These are phyloP conservation scores for Druon quercuslanigerum DNA, from an alignment of 1,140 invertebrate species.

Conservation along the genomic window DNA sequence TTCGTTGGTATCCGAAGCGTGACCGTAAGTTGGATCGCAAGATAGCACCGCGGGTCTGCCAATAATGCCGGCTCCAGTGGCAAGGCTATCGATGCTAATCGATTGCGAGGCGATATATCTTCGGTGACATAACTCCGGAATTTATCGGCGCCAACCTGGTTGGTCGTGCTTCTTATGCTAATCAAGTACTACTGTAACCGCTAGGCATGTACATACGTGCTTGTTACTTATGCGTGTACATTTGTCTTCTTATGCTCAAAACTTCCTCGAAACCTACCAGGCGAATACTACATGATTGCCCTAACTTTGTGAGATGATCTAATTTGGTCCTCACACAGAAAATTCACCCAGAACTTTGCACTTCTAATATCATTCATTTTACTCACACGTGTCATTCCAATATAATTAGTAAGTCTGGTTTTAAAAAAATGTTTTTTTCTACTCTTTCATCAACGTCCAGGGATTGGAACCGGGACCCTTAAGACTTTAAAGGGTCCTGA, in stretches of 20 bases:
- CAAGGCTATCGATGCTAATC: slow-evolving; percentile 66
- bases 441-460: no score
- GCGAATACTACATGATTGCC: slow-evolving; percentile 11
- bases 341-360: not conserved
- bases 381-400: not conserved
- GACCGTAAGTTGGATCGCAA: slow-evolving; percentile 55
- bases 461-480: no score
- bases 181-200: slow-evolving; percentile 61
- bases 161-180: slow-evolving; percentile 60
- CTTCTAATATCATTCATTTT: slow-evolving; percentile 1
- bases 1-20: slow-evolving; percentile 51
- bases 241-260: not conserved
- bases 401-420: not conserved
- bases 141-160: slow-evolving; percentile 67
- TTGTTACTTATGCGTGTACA: slow-evolving; percentile 45
- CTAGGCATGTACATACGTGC: slow-evolving; percentile 34
- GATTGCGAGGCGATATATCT: slow-evolving; percentile 67
- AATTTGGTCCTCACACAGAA: slow-evolving; percentile 1
- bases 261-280: not conserved
- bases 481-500: no score
- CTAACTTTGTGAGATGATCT: slow-evolving; percentile 21
- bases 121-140: slow-evolving; percentile 67
- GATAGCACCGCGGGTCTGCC: slow-evolving; percentile 54
- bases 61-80: slow-evolving; percentile 58
- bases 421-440: not conserved